Evolutionary conservation across 2,888 invertebrate genomes (phyloP).

Genomic region (Listrodromus nycthemerus): DNA sequence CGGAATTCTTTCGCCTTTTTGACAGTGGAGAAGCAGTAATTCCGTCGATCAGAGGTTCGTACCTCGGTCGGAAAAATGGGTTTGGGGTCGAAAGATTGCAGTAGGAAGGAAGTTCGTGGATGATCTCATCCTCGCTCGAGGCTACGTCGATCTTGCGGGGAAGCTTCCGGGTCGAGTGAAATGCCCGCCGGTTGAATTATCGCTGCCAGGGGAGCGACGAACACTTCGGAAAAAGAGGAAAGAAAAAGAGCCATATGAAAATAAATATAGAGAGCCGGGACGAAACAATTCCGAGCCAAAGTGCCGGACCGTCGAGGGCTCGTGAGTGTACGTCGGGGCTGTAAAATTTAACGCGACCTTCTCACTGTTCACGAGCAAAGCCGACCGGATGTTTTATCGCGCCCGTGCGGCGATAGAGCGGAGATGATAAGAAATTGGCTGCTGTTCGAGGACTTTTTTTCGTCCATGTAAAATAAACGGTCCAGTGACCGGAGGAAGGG

Average conservation of each 20-base stretch:
- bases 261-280: neutral
- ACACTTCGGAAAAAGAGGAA: neutral
- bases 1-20: neutral
- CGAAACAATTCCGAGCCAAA: neutral
- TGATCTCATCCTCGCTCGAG: neutral
- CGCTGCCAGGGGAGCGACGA: neutral
- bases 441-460: neutral
- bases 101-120: conserved; percentile 1
- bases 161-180: neutral
- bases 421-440: conserved; percentile 22
- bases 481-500: too few species aligned
- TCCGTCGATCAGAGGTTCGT: neutral
- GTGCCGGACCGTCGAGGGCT: neutral
- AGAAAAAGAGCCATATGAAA: neutral
- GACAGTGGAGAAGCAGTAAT: neutral
- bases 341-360: conserved; percentile 33
- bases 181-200: conserved; percentile 28
- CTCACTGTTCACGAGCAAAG: conserved; percentile 18
- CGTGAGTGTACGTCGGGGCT: neutral
- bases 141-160: neutral
- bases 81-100: conserved; percentile 19
- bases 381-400: conserved; percentile 43
- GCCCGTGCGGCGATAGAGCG: neutral
- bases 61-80: neutral
- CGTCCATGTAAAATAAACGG: neutral